phyloP scores from a whole-genome alignment of 2,797 vertebrate genomes.

The Scolopax rusticola region DNA sequence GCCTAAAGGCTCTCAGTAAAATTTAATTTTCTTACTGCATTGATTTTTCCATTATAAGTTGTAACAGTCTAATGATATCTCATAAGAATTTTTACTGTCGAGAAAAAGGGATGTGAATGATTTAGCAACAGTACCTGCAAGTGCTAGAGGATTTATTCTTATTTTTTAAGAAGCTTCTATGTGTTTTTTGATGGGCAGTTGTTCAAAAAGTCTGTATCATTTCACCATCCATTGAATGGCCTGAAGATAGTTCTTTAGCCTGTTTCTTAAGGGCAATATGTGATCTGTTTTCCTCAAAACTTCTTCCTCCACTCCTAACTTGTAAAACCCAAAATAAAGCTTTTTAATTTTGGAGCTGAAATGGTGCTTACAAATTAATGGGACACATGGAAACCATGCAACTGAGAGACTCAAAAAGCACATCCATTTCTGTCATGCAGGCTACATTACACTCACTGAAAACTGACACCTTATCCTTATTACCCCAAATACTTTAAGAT shows the following conservation, averaged over 20 bases:
- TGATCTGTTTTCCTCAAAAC: neutral
- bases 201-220: neutral
- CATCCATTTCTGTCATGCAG: neutral
- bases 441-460: neutral
- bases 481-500: conserved; percentile 34
- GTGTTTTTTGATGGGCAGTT: conserved; percentile 13
- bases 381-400: neutral
- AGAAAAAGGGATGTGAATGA: conserved; percentile 77
- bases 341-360: neutral
- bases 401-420: neutral
- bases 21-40: conserved; percentile 97
- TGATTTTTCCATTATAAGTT: conserved; percentile 91
- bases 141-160: conserved; percentile 43
- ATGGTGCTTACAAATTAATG: conserved; percentile 32
- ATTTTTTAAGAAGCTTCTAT: conserved; percentile 37
- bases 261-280: neutral
- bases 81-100: conserved; percentile 82
- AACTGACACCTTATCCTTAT: conserved; percentile 3
- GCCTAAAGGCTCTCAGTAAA: conserved; percentile 95
- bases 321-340: conserved; percentile 36
- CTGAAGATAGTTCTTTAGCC: neutral
- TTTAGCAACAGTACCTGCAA: conserved; percentile 72
- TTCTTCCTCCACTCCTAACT: neutral
- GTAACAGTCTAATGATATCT: conserved; percentile 89
- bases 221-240: neutral